These are phyloP conservation scores for Hafferia zeledoni DNA, from an alignment of 2,797 vertebrate genomes.

Conservation along the genomic window DNA sequence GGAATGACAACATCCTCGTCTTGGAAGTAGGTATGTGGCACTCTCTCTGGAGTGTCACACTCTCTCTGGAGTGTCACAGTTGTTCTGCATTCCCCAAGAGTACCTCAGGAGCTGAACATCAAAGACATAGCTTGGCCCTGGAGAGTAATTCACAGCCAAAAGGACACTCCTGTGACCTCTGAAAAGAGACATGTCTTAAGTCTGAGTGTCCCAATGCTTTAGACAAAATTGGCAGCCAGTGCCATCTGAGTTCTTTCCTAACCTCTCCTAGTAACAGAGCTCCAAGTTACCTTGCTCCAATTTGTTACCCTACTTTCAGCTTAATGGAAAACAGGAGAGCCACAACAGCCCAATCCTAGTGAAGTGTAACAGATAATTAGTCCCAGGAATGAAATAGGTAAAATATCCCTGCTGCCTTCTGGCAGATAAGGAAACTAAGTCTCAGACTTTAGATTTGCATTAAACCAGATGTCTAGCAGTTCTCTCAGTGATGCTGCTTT, in stretches of 20 bases:
- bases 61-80: slow-evolving; percentile 26
- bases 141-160: not conserved
- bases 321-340: not conserved
- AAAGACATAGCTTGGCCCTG: slow-evolving; percentile 39
- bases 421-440: not conserved
- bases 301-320: not conserved
- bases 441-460: not conserved
- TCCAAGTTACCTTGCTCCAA: not conserved
- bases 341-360: not conserved
- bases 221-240: not conserved
- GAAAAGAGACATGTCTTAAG: not conserved
- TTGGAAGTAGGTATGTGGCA: slow-evolving; percentile 27
- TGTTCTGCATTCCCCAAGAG: slow-evolving; percentile 31
- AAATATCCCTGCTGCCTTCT: not conserved
- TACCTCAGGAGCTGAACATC: slow-evolving; percentile 10
- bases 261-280: not conserved
- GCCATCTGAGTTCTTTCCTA: not conserved
- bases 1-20: slow-evolving; percentile 55
- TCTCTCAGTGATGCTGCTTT: not conserved
- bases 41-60: not conserved
- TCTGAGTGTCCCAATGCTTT: not conserved
- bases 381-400: not conserved
- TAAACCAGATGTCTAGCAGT: not conserved
- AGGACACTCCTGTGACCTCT: not conserved
- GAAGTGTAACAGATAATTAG: not conserved